phyloP scores from a whole-genome alignment of 2,888 invertebrate species.

The Pachycephus smyrnensis region DNA sequence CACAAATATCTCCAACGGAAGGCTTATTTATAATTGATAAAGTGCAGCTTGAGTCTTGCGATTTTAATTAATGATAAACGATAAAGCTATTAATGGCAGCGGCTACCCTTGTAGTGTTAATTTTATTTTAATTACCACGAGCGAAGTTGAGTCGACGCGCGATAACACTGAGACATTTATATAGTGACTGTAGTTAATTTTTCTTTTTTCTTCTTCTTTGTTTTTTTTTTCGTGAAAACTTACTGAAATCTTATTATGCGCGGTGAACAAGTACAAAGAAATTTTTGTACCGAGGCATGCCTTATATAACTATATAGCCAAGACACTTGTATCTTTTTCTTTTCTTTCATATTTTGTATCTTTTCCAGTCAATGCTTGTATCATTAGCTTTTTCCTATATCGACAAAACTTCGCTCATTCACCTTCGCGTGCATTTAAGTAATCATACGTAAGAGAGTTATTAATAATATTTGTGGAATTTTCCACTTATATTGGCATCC shows the following conservation, averaged over 20 bases:
- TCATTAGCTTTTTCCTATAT: not conserved
- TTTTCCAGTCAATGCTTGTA: not conserved
- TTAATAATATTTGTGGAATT: slow-evolving; percentile 30
- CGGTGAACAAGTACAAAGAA: slow-evolving; percentile 41
- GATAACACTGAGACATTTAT: slow-evolving; percentile 2
- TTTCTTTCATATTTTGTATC: too few relatives aligned
- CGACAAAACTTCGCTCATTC: not conserved
- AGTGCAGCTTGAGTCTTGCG: not conserved
- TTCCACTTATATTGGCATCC: slow-evolving; percentile 11
- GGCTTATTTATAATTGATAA: not conserved
- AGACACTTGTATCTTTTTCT: not conserved
- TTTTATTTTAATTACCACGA: slow-evolving; percentile 34
- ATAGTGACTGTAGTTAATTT: not conserved
- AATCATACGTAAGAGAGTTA: slow-evolving; percentile 45
- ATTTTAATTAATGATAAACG: slow-evolving; percentile 1
- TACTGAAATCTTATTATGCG: too few relatives aligned
- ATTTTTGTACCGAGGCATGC: slow-evolving; percentile 41
- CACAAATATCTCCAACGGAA: slow-evolving; percentile 49
- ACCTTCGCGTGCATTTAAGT: slow-evolving; percentile 51
- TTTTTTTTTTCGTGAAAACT: not conserved
- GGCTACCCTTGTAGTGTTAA: slow-evolving; percentile 30
- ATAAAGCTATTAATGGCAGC: slow-evolving; percentile 40
- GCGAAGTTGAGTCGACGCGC: slow-evolving; percentile 8
- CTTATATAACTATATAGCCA: slow-evolving; percentile 33
- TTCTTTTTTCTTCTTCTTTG: too few relatives aligned